Evolutionary conservation across 2,888 invertebrate species (phyloP), one percentile per base, ranked within the genome.

Genomic region (Cerceris ruficornis): DNA sequence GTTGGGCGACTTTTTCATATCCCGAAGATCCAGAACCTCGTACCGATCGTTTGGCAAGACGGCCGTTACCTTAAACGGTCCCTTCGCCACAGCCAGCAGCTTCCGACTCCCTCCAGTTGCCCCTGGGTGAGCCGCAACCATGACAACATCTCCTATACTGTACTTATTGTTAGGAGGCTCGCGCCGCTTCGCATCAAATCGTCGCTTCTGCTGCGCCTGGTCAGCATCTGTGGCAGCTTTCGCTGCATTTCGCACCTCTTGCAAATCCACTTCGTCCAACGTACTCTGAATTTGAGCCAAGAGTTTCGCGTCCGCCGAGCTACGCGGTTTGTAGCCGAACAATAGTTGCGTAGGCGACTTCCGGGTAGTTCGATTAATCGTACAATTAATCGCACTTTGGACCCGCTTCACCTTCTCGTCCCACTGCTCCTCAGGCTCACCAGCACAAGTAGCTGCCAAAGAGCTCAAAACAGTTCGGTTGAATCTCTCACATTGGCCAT

Each of bases 31-130:
- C 17, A 84, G 72, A 0, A 86, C 79, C 50, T 85, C 78, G 52
- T 85, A 85, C 0, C 86, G 77, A 43, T 85, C 86, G 54, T 87
- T 82, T 0, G 85, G 85, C 6, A 86, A 49, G 0, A 85, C 78
- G 0, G 77, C 81, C 0, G 75, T 83, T 0, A 87, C 78, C 46
- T 67, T 75, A 61, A 81, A 87, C 0, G 87, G 86, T 0, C 87
- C 86, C 54, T 81, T 83, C 0, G 76, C 78, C n/a, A 81, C 81
- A 0, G 84, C 75, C 0, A 68, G 39, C 13, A 87, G 54, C 39
- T 88, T 86, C 28, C 59, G 68, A 42, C 85, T 87, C 17, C 80
- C 70, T 6, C 85, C 84, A 0, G 83, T 83, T 6, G 84, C 74
- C n/a, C 49, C 65, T 7, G 81, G 81, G 8, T 69, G 80, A 2